These are phyloP conservation scores for Oxytorus armatus DNA, from an alignment of 2,888 invertebrate genomes.

Conservation along the genomic window DNA sequence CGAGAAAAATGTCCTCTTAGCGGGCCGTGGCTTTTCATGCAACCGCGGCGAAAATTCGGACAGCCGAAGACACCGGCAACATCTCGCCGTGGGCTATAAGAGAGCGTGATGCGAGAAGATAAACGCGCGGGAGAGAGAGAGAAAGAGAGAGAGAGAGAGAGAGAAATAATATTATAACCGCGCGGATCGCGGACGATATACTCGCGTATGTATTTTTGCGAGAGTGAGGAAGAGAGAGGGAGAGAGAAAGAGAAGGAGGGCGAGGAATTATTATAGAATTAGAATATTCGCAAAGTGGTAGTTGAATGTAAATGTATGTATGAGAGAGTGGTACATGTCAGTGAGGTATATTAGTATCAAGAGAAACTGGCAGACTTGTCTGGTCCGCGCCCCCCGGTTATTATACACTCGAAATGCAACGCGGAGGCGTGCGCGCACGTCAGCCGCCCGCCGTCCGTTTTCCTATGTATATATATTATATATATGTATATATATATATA, in stretches of 20 bases:
- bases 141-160: too few species aligned
- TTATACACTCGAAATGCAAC: constrained; percentile 68
- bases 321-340: constrained; percentile 21
- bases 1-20: constrained; percentile 36
- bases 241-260: too few species aligned
- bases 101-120: not conserved
- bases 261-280: constrained; percentile 67
- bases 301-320: constrained; percentile 21
- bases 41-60: constrained; percentile 19
- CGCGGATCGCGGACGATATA: constrained; percentile 11
- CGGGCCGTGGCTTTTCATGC: constrained; percentile 22
- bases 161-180: constrained; percentile 44
- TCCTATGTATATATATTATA: too few species aligned
- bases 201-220: too few species aligned
- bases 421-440: constrained; percentile 63
- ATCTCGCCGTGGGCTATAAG: not conserved
- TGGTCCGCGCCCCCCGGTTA: constrained; percentile 67
- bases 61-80: constrained; percentile 24
- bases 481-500: too few species aligned
- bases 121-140: constrained; percentile 25
- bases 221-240: too few species aligned
- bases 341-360: constrained; percentile 71
- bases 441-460: constrained; percentile 46
- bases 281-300: constrained; percentile 47
- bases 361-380: constrained; percentile 67